Percentiles rank a stretch among this genome's conserved stretches.
These are phyloP conservation scores for Corella eumyota DNA, from an alignment of 23 tunicate genomes.

Conservation along the genomic window DNA sequence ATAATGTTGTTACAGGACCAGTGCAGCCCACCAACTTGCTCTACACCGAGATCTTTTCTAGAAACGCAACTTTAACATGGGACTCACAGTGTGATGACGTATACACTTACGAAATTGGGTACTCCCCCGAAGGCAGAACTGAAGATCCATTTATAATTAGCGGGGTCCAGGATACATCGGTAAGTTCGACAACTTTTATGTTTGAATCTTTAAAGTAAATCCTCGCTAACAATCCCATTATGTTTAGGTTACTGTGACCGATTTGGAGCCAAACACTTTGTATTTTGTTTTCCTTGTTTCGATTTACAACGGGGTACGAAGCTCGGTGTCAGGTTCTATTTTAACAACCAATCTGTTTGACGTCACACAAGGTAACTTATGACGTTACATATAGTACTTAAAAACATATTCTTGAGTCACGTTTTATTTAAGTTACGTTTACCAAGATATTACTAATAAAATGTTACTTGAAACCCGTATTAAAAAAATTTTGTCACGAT, in stretches of 20 bases:
- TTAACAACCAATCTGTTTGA: no score
- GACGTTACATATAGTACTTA: no score
- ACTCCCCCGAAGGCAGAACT: neutral
- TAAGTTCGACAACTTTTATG: no score
- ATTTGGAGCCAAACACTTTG: neutral
- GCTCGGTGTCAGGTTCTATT: neutral
- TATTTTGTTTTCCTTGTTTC: neutral
- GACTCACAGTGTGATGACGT: conserved; percentile 20
- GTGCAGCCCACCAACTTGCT: neutral
- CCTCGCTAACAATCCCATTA: no score
- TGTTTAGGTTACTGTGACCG: neutral
- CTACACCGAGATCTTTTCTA: no score
- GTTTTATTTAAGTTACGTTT: no score
- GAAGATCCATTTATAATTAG: neutral
- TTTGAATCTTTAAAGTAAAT: no score
- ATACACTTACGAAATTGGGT: conserved; percentile 17
- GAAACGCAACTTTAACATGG: conserved; percentile 11
- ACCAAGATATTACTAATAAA: no score
- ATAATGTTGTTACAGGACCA: neutral
- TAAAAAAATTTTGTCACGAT: no score
- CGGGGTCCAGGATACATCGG: neutral
- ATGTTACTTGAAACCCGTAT: no score
- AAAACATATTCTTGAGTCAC: no score
- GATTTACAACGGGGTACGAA: neutral
- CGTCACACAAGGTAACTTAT: no score